Percentiles rank a stretch among this genome's conserved stretches.
phyloP scores from a whole-genome alignment of 2,113 vertebrate species.

The Proteles cristata region DNA sequence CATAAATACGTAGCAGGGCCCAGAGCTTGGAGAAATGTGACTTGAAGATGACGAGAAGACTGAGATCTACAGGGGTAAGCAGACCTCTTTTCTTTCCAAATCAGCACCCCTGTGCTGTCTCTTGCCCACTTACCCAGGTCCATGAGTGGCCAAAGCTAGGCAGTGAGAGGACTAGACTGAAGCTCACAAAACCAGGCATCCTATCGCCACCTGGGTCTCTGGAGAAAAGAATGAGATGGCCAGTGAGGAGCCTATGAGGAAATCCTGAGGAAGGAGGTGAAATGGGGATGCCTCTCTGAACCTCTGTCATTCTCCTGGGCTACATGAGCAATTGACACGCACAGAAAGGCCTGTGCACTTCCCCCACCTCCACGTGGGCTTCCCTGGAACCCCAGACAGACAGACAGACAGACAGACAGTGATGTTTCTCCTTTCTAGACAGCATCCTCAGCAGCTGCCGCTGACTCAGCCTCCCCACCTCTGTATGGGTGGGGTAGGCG shows the following conservation, averaged over 20 bases:
- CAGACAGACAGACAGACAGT: conserved; percentile 51
- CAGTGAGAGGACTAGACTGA: not conserved
- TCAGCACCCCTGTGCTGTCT: accelerated
- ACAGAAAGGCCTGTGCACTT: not conserved
- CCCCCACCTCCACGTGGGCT: not conserved
- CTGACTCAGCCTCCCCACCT: conserved; percentile 72
- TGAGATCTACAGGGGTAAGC: not conserved
- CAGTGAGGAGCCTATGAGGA: not conserved
- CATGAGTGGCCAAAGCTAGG: not conserved
- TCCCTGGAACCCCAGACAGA: not conserved
- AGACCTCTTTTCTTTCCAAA: not conserved
- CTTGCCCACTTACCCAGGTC: not conserved
- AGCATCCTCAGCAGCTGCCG: not conserved
- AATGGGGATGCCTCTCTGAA: not conserved
- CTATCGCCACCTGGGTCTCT: not conserved
- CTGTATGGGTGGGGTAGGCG: not conserved
- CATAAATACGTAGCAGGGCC: not conserved
- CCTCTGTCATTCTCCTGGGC: not conserved
- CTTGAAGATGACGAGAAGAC: not conserved
- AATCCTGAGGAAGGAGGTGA: not conserved
- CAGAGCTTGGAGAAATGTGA: not conserved
- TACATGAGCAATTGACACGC: not conserved
- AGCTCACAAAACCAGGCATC: not conserved
- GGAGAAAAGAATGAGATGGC: not conserved
- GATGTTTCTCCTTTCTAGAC: conserved; percentile 53